Conservation (phyloP, 2,113 vertebrate genomes). For the Tamias sibiricus region DNA sequence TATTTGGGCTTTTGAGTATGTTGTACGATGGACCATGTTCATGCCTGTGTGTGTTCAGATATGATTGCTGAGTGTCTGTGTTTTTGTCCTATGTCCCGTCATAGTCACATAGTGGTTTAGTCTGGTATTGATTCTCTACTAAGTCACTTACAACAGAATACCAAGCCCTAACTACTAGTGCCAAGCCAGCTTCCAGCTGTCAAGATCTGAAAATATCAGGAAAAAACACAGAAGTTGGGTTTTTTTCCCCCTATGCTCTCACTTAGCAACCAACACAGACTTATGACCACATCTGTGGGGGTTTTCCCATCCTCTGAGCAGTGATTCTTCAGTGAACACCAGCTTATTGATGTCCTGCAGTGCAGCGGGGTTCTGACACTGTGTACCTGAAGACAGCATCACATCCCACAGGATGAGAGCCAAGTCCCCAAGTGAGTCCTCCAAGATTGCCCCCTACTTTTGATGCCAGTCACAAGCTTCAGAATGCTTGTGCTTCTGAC, state of each 20-base stretch:
- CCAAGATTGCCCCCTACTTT: background rate
- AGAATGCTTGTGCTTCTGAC: background rate
- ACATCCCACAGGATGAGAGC: background rate
- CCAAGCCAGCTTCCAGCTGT: background rate
- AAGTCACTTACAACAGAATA: background rate
- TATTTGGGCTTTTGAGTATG: background rate
- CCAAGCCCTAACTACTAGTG: background rate
- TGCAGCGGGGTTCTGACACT: background rate
- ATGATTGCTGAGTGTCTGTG: too few relatives aligned
- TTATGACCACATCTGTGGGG: background rate
- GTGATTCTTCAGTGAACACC: background rate
- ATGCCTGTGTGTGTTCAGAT: background rate
- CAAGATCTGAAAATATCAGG: background rate
- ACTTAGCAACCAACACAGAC: background rate
- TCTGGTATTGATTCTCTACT: background rate
- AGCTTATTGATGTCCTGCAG: background rate
- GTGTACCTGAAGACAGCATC: background rate
- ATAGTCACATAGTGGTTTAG: background rate
- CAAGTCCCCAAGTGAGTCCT: too few relatives aligned
- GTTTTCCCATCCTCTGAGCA: background rate
- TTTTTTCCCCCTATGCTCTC: background rate
- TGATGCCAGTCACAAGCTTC: background rate
- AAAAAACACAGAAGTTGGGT: background rate
- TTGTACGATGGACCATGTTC: background rate
- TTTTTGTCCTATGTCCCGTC: background rate